Conservation (phyloP, 2,797 vertebrate genomes). For the Hipposideros larvatus region DNA sequence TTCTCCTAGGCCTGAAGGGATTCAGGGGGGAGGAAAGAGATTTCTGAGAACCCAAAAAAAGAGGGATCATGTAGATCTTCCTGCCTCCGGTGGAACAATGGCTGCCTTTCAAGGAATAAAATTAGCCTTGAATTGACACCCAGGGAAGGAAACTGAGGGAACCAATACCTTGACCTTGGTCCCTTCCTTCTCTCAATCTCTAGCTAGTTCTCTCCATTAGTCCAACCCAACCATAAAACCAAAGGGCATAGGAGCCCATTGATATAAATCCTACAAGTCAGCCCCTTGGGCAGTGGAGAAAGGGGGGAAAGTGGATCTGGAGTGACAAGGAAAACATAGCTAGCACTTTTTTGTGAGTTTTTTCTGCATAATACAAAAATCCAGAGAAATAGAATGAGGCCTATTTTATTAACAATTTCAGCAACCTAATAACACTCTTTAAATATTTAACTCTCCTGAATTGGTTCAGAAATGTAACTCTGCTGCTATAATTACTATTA, state of each 20-base stretch:
- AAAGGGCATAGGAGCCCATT: neutral
- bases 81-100: neutral
- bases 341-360: neutral
- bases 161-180: neutral
- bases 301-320: neutral
- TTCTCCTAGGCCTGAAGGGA: neutral
- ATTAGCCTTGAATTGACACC: slow-evolving; percentile 39
- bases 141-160: neutral
- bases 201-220: neutral
- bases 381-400: neutral
- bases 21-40: neutral
- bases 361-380: neutral
- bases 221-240: slow-evolving; percentile 12
- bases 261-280: neutral
- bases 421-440: neutral
- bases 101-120: neutral
- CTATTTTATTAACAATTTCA: slow-evolving; percentile 35
- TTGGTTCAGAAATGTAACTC: slow-evolving; percentile 26
- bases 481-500: neutral
- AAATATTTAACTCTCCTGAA: slow-evolving; percentile 3
- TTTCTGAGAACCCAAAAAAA: slow-evolving; percentile 15
- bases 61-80: neutral
- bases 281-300: neutral
- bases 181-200: neutral
- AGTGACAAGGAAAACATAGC: neutral